Evolutionary conservation across 2,888 invertebrate species (phyloP), one percentile per base, ranked within the genome.

Genomic region (Callimorpha dominula): DNA sequence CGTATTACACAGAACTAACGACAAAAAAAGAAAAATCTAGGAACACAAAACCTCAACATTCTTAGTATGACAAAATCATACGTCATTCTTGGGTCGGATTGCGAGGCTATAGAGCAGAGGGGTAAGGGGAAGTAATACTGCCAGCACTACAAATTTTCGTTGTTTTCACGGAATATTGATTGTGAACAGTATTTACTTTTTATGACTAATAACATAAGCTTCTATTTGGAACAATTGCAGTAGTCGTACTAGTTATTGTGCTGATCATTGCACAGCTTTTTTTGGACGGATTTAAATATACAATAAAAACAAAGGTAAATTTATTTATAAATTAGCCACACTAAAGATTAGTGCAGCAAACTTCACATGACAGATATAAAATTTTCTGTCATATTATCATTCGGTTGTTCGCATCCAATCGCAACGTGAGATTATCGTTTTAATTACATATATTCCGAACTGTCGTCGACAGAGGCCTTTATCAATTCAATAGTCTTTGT

Each of bases 11-110:
- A 49, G 50, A 77, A 76, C 79, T 84, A 78, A 81, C 86, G 81
- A 89, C 85, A 82, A 82, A 70, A 7, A 75, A 80, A 80, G 88
- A 90, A 92, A 88, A 86, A 74, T 81, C 85, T 95, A 80, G 95
- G 81, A 95, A 95, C 95, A 83, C 93, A 91, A 95, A 94, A 95
- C 95, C 94, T 95, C 92, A 84, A 89, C 90, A 81, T 86, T 83
- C 79, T 68, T 17, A 68, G 73, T 72, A 77, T 86, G 86, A 86
- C 79, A 86, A 69, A 76, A 73, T 63, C 50, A 78, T 84, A 88
- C 90, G 91, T 91, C 91, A 89, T 87, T 80, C 78, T 70, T 83
- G 80, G 85, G 86, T 77, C 80, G 80, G 77, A 79, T 79, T 73
- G 83, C 71, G 84, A 81, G 86, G 85, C 85, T 81, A 75, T 81